Conservation (phyloP, 2,797 vertebrate genomes). For the Xiphorhynchus erythropygius region DNA sequence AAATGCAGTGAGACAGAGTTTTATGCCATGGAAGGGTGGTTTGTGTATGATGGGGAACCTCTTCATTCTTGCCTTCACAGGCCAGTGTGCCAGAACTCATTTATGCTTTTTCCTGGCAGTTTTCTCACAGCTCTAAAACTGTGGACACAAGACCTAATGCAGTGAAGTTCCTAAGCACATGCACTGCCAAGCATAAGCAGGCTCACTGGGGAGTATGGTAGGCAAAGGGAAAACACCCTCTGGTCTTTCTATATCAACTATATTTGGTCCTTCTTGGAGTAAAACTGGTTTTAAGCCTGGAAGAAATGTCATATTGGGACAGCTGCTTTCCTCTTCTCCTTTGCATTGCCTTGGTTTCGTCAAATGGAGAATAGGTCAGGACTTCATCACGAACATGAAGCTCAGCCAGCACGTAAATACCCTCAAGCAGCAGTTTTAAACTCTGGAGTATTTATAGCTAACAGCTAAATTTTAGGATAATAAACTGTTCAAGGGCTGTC, state of each 20-base stretch:
- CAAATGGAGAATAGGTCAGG: conserved; percentile 38
- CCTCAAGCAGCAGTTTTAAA: conserved; percentile 20
- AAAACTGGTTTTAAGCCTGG: neutral
- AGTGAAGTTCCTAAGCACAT: neutral
- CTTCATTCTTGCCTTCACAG: neutral
- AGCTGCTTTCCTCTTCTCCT: neutral
- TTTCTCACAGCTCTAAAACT: conserved; percentile 34
- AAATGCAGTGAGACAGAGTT: neutral
- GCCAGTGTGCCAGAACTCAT: conserved; percentile 8
- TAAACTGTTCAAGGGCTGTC: neutral
- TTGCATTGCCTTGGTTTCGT: neutral
- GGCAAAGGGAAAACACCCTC: neutral
- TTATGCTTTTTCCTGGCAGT: conserved; percentile 46
- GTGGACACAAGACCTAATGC: conserved; percentile 22
- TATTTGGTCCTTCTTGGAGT: neutral
- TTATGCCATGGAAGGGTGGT: neutral
- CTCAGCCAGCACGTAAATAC: conserved; percentile 7
- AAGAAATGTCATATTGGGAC: conserved; percentile 36
- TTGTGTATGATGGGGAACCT: neutral
- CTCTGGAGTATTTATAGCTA: conserved; percentile 36
- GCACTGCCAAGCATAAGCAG: neutral
- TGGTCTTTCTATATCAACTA: neutral
- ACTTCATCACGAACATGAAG: neutral
- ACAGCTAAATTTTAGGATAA: conserved; percentile 11
- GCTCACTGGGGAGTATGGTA: neutral